Evolutionary conservation across 1,140 invertebrate species (phyloP), one percentile per base, ranked within the genome.

Genomic region (Eupeodes corollae): DNA sequence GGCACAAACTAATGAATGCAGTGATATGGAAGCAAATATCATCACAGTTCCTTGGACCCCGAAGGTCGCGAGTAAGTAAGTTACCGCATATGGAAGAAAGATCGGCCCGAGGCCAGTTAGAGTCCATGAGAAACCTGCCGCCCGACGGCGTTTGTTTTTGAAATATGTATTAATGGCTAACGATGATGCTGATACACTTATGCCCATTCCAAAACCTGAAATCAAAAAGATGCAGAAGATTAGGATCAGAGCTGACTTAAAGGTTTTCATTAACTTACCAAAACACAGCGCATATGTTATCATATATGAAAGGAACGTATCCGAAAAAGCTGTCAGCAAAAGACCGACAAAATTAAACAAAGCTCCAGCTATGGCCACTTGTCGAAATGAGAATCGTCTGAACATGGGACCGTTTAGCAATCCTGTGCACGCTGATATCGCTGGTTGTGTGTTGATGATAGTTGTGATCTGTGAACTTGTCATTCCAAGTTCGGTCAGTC

Each of bases 401-500:
- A 82, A 79, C 39, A 83, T 63, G 34, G 79, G 79, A 2, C 80
- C 80, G 63, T 81, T 82, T 5, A 78, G 58, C 37, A 83, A 60
- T 73, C 76, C 78, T 57, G 79, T 73, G 56, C 75, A 76, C 54
- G 77, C 74, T 19, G 72, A 77, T 30, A 77, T 71, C 3, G 79
- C 79, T 11, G 73, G 73, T 68, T 82, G 78, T 49, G 78, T 73
- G 58, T 82, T 83, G 49, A 82, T 77, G 49, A 83, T 75, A 8
- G 77, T 76, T 2, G 80, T 78, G 6, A 75, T 78, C 65, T 82
- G 67, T 1, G 78, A 75, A 44, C 72, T 75, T 51, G 61, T 72
- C 52, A 83, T 73, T 34, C 74, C 75, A 21, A 82, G 55, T 5
- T 70, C 54, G 1, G 58, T 45, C 31, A 82, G 75, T 52, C 72